Evolutionary conservation across 2,113 vertebrate genomes (phyloP), one percentile per base, ranked within the genome.

Genomic region (Petroica traversi): DNA sequence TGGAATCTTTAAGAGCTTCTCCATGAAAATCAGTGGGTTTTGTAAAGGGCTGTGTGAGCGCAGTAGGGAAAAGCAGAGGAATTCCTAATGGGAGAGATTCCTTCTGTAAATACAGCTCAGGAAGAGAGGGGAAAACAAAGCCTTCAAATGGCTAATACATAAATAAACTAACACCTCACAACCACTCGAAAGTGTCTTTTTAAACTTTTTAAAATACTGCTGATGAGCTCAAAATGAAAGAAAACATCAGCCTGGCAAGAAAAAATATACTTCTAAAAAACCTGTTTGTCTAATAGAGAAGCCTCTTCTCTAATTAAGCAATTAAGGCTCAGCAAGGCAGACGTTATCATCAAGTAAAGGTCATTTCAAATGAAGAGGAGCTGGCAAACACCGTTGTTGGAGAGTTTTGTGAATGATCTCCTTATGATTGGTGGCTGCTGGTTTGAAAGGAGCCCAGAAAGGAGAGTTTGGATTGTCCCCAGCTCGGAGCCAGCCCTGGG

Each of bases 281-380:
- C 92, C 91, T 91, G 77, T 95, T 97, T 96, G 77, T 63, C 95
- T 96, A 89, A 75, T 81, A 85, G 88, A 77, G 89, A 95, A 96
- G 77, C 59, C 61, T 54, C 66, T 97, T 95, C 93, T 85, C 88
- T 97, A 97, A 97, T 97, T 96, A 98, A 98, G 94, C 95, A 96
- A 97, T 97, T 97, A 97, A 95, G 33, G 91, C 95, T 95, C 91
- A 95, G 94, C 80, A 92, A 97, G 95, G 90, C 89, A 96, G 97
- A 95, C 12, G 14, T 79, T 82, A 91, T 94, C 86, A 80, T 78
- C 82, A 75, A 57, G 86, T 95, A 96, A 97, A 98, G 97, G 96
- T 97, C 96, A 96, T 86, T 95, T 94, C 80, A 95, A 97, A 97
- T 86, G 95, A 93, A 91, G 83, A 96, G 61, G 55, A 69, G 82